A percentile compares a stretch with the other conserved stretches of the same genome.
These are phyloP conservation scores for Nasua narica DNA, from an alignment of 2,797 vertebrate species.

Conservation along the genomic window DNA sequence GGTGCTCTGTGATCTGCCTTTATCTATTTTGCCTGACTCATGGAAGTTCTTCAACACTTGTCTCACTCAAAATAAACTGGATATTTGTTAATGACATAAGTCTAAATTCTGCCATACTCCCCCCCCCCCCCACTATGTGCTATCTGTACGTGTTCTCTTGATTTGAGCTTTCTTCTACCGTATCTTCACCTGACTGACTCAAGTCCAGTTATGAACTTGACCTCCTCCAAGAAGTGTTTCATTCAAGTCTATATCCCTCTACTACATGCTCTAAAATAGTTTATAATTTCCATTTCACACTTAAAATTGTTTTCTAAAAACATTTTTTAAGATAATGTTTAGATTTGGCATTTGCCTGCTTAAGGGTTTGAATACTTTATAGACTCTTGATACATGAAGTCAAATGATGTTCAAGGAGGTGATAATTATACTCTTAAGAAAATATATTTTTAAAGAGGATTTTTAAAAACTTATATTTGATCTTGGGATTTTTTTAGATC, in stretches of 20 bases:
- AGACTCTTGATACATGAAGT: not conserved
- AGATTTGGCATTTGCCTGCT: not conserved
- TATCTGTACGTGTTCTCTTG: not conserved
- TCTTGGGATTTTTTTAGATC: not conserved
- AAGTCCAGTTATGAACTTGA: not conserved
- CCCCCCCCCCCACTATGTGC: not conserved
- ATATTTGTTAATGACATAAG: not conserved
- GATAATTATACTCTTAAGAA: not conserved
- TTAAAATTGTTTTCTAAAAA: not conserved
- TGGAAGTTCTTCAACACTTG: not conserved
- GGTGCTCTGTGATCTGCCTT: not conserved
- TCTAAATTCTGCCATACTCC: not conserved
- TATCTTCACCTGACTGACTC: not conserved
- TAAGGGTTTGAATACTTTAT: not conserved
- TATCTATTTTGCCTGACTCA: not conserved
- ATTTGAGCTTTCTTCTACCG: not conserved
- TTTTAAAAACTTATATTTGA: not conserved
- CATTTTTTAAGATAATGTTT: not conserved
- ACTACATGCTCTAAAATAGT: not conserved
- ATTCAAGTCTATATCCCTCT: not conserved
- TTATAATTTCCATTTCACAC: not conserved
- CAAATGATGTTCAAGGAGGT: not conserved
- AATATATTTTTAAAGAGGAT: not conserved
- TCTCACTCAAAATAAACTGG: not conserved
- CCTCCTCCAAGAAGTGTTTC: not conserved